phyloP scores from a whole-genome alignment of 1,140 invertebrate genomes.

The Trichonephila clavipes region DNA sequence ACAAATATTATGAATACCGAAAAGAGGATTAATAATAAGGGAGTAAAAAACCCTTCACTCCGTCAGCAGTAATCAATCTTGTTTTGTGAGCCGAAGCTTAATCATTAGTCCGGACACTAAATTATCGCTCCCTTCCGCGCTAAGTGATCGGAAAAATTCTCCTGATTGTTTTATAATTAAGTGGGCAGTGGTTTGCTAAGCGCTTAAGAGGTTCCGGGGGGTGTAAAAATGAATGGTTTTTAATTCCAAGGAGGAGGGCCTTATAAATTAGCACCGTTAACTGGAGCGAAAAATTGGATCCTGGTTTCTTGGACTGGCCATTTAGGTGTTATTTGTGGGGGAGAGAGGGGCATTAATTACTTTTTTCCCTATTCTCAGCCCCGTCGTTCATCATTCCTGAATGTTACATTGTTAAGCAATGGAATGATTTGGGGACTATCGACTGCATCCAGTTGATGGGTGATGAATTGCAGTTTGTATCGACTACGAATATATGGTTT shows the following conservation, averaged over 20 bases:
- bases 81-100: slow-evolving; percentile 50
- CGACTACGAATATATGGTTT: not conserved
- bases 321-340: not conserved
- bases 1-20: slow-evolving; percentile 66
- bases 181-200: slow-evolving; percentile 49
- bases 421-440: not conserved
- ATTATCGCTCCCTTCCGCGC: slow-evolving; percentile 51
- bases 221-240: slow-evolving; percentile 54
- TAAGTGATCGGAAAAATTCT: slow-evolving; percentile 66
- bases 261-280: slow-evolving; percentile 58
- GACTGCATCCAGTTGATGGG: not conserved
- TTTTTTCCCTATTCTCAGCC: not conserved
- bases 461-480: not conserved
- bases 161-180: slow-evolving; percentile 73
- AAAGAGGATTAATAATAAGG: slow-evolving; percentile 23
- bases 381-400: not conserved
- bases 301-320: not conserved
- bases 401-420: not conserved
- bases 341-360: not conserved
- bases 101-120: slow-evolving; percentile 61
- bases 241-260: slow-evolving; percentile 35
- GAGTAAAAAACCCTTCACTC: not conserved
- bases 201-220: slow-evolving; percentile 33
- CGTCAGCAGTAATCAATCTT: slow-evolving; percentile 59
- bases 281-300: slow-evolving; percentile 52